phyloP scores from a whole-genome alignment of 2,888 invertebrate species.

The Pherbina coryleti region DNA sequence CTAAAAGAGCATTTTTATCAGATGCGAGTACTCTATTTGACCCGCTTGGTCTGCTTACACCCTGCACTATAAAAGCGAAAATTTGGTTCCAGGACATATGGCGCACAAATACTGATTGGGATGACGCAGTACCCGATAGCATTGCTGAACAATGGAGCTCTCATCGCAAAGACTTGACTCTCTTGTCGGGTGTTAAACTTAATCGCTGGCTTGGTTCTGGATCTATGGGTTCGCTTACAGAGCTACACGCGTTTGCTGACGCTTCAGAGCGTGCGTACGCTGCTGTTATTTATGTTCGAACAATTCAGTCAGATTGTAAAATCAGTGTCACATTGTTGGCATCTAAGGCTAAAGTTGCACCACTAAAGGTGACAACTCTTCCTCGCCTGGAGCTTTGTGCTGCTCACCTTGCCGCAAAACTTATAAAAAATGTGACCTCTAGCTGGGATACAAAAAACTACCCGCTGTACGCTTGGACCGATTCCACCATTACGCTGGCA shows the following conservation, averaged over 20 bases:
- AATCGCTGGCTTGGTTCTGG: too few species aligned
- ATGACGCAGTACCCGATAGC: background rate
- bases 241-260: background rate
- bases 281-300: slow-evolving; percentile 7
- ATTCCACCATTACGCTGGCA: slow-evolving; percentile 18
- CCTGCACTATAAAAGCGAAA: background rate
- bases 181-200: too few species aligned
- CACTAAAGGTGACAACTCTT: slow-evolving; percentile 16
- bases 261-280: background rate
- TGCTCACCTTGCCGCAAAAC: slow-evolving; percentile 16
- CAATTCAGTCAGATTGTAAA: background rate
- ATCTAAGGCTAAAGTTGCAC: slow-evolving; percentile 17
- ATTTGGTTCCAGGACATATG: slow-evolving; percentile 3
- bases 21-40: slow-evolving; percentile 13
- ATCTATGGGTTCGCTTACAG: background rate
- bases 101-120: background rate
- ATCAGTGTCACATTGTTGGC: slow-evolving; percentile 9
- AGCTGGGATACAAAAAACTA: slow-evolving; percentile 1
- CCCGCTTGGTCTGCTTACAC: background rate
- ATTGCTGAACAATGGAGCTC: background rate
- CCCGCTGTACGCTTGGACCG: slow-evolving; percentile 18
- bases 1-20: slow-evolving; percentile 7
- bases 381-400: slow-evolving; percentile 18
- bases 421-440: background rate
- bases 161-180: background rate